A percentile compares a stretch with the other conserved stretches of the same genome.
Conservation (phyloP, 2,797 vertebrate genomes). For the Schizopygopsis malacanthus region DNA sequence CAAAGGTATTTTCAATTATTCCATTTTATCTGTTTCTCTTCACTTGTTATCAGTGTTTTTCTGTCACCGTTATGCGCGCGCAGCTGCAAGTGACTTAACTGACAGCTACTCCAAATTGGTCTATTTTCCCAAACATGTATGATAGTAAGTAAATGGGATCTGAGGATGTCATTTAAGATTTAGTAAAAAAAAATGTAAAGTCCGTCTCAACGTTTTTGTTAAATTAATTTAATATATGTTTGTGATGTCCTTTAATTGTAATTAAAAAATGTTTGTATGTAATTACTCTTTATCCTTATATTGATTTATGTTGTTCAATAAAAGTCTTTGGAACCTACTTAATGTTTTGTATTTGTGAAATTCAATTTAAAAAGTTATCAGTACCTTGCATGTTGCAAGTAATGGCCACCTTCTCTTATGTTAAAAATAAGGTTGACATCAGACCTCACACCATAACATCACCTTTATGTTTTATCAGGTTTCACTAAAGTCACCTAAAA, state of each 20-base stretch:
- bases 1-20: too few relatives aligned
- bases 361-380: not conserved
- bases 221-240: not conserved
- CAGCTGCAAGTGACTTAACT: too few relatives aligned
- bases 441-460: not conserved
- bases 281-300: not conserved
- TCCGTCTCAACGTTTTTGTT: not conserved
- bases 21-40: too few relatives aligned
- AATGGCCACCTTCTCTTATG: not conserved
- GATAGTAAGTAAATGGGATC: too few relatives aligned
- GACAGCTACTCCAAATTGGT: too few relatives aligned
- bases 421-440: not conserved
- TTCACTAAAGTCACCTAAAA: slow-evolving; percentile 46
- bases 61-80: too few relatives aligned
- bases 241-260: not conserved
- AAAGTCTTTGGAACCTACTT: not conserved
- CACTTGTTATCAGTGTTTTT: too few relatives aligned
- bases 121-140: too few relatives aligned
- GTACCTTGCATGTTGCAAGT: not conserved
- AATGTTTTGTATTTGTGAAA: not conserved
- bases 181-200: not conserved
- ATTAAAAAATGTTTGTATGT: not conserved
- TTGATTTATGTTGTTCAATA: not conserved
- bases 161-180: not conserved
- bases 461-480: slow-evolving; percentile 31